phyloP scores from a whole-genome alignment of 1,140 invertebrate genomes.

The Phocides pigmalion region DNA sequence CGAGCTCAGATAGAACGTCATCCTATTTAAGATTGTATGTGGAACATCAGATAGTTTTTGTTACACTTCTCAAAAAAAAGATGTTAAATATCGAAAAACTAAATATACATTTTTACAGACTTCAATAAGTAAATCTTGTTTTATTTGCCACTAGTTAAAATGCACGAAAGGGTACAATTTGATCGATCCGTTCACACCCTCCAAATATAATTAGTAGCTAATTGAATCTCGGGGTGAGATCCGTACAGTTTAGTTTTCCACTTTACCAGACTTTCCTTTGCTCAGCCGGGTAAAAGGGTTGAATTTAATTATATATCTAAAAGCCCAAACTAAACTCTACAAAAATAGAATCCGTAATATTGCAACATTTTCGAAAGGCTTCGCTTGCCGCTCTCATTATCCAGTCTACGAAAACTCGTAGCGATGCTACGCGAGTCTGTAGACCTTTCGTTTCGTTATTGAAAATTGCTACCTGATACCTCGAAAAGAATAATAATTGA shows the following conservation, averaged over 20 bases:
- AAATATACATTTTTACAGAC: too few species aligned
- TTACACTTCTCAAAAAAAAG: too few species aligned
- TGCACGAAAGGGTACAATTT: slow-evolving; percentile 52
- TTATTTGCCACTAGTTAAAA: slow-evolving; percentile 40
- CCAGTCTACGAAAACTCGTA: slow-evolving; percentile 41
- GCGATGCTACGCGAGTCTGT: slow-evolving; percentile 31
- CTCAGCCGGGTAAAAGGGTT: slow-evolving; percentile 72
- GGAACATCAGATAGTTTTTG: too few species aligned
- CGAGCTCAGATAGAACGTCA: too few species aligned
- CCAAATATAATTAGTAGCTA: slow-evolving; percentile 81
- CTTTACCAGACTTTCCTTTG: slow-evolving; percentile 79
- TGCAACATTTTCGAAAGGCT: slow-evolving; percentile 50
- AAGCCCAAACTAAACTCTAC: slow-evolving; percentile 54
- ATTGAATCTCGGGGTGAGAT: slow-evolving; percentile 80
- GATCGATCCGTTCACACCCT: slow-evolving; percentile 78
- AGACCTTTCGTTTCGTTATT: slow-evolving; percentile 43
- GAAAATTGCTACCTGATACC: slow-evolving; percentile 51
- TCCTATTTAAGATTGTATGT: too few species aligned
- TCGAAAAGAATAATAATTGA: slow-evolving; percentile 10
- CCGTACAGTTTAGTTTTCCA: slow-evolving; percentile 81
- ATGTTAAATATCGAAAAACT: too few species aligned
- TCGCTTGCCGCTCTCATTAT: slow-evolving; percentile 45
- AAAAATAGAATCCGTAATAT: slow-evolving; percentile 60
- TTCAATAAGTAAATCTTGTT: background rate
- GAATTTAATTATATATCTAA: slow-evolving; percentile 73